Evolutionary conservation across 2,797 vertebrate genomes (phyloP).

Genomic region (Notolabrus celidotus): DNA sequence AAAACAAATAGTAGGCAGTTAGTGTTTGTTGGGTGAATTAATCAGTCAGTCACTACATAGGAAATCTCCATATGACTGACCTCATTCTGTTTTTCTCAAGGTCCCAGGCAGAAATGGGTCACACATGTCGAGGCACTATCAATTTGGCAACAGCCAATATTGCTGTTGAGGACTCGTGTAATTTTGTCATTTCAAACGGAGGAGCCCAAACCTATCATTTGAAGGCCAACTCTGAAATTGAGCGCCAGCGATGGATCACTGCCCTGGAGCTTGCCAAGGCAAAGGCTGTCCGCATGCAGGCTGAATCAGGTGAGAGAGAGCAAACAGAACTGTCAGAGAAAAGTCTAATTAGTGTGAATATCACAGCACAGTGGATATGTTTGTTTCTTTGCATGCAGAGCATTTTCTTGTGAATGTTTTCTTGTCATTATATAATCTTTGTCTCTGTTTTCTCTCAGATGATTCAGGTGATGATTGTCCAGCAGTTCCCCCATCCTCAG

Average conservation of each 20-base stretch:
- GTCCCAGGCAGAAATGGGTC: slow-evolving; percentile 97
- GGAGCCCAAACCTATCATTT: slow-evolving; percentile 97
- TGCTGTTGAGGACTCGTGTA: slow-evolving; percentile 95
- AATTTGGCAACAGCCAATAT: slow-evolving; percentile 98
- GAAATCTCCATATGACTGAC: not conserved
- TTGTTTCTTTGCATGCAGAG: not conserved
- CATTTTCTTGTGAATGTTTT: not conserved
- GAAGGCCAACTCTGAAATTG: slow-evolving; percentile 95
- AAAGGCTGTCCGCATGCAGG: slow-evolving; percentile 93
- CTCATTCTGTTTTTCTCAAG: slow-evolving; percentile 70
- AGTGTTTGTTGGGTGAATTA: not conserved
- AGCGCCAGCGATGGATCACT: slow-evolving; percentile 96
- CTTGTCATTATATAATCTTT: not conserved
- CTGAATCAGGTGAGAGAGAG: slow-evolving; percentile 89
- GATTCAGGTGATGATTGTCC: slow-evolving; percentile 94
- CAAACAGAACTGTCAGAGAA: too few species aligned
- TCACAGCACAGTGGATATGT: not conserved
- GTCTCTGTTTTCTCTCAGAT: slow-evolving; percentile 78
- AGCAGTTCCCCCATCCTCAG: slow-evolving; percentile 81
- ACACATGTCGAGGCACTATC: slow-evolving; percentile 96
- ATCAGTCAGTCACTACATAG: not conserved
- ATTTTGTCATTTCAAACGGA: slow-evolving; percentile 96
- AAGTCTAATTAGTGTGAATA: not conserved
- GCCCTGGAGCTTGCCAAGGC: slow-evolving; percentile 96
- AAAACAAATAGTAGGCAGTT: too few species aligned